Base-by-base conservation (phyloP, 2,888 invertebrate species). In the Agrypnus murinus region DNA sequence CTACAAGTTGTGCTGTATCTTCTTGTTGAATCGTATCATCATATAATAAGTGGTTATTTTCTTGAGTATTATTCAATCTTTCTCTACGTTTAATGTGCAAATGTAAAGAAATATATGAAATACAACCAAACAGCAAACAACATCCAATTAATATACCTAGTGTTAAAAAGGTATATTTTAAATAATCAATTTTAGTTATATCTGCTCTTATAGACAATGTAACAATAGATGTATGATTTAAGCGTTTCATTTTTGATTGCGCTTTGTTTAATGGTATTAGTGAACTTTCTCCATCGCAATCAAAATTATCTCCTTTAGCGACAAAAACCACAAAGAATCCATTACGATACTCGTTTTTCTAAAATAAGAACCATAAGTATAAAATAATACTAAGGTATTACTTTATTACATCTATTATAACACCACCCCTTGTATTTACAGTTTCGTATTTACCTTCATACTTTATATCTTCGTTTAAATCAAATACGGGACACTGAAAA, bases 271-370 rank as follows among this genome's bases (percentile, higher is more conserved):
- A 0, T 9, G 48, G 31, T 48, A 59, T n/a, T 8, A 80, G 38
- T 0, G 82, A 82, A 59, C 72, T 78, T 46, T 80, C 77, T 12
- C 15, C 14, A 0, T 85, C 84, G 73, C 90, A 90, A 10, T 90
- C 89, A 32, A 86, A 87, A 75, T 93, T 91, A 0, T 90, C 90
- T 0, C 91, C 89, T 83, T 92, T 92, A 73, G 92, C 91, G 53
- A 93, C 91, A 79, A 95, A 89, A 1, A 95, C 93, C 40, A 95
- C 88, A 86, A 93, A 95, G 86, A 95, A 94, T 0, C 93, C 93
- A 3, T 86, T 79, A 0, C 91, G 90, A 81, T 90, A 92, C 12
- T 86, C 86, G 74, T 88, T 87, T 88, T 89, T 90, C 94, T 94
- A 85, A 15, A 63, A 10, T 7, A 2, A 66, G n/a, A n/a, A 12